These are phyloP conservation scores for Hyperoplus immaculatus DNA, from an alignment of 2,797 vertebrate genomes.

Conservation along the genomic window DNA sequence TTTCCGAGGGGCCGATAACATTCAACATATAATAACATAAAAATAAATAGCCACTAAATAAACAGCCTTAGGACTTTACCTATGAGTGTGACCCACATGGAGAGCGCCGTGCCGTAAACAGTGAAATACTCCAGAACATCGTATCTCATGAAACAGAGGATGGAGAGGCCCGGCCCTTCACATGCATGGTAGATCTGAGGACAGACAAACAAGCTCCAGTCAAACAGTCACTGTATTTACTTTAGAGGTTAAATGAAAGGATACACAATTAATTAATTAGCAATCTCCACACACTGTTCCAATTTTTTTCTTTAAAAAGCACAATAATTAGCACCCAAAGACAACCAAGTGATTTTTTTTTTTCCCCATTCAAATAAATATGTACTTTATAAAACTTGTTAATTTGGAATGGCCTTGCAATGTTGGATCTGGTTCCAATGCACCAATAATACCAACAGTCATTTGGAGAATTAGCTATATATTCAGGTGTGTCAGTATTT, in stretches of 20 bases:
- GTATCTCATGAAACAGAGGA: slow-evolving; percentile 94
- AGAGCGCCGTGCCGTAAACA: slow-evolving; percentile 93
- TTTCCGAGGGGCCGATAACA: too few species aligned
- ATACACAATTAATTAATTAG: too few species aligned
- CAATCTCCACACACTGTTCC: neutral
- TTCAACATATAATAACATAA: too few species aligned
- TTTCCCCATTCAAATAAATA: neutral
- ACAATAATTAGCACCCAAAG: neutral
- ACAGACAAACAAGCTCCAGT: neutral
- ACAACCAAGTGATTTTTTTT: neutral
- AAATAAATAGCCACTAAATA: too few species aligned
- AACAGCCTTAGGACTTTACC: slow-evolving; percentile 84
- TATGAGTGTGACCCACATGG: slow-evolving; percentile 98
- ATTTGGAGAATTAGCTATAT: neutral
- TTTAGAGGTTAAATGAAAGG: neutral
- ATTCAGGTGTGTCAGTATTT: neutral
- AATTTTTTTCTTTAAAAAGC: neutral
- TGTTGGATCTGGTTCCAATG: neutral
- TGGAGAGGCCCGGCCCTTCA: slow-evolving; percentile 89
- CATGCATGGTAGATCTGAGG: slow-evolving; percentile 92
- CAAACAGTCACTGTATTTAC: neutral
- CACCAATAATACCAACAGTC: neutral
- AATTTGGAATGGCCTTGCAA: neutral
- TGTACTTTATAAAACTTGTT: neutral
- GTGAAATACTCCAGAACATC: slow-evolving; percentile 97